Percentiles rank a stretch among this genome's conserved stretches.
phyloP scores from a whole-genome alignment of 2,888 invertebrate species.

The Congeria kusceri region DNA sequence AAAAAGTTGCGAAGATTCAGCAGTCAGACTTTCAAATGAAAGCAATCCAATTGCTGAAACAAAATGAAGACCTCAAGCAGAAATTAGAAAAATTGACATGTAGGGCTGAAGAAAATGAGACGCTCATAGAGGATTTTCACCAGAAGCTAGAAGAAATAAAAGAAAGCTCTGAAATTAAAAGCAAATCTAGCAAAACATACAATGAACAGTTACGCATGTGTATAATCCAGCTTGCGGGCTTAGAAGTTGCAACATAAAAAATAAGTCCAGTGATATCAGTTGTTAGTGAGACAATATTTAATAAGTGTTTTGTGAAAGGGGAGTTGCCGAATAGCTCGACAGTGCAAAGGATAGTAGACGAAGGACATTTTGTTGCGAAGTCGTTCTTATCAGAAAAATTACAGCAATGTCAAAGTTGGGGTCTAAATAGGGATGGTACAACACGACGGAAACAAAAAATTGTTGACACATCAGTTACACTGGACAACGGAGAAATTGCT shows the following conservation, averaged over 20 bases:
- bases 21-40: too few relatives aligned
- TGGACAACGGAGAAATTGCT: slow-evolving; percentile 40
- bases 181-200: too few relatives aligned
- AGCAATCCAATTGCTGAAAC: too few relatives aligned
- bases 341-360: slow-evolving; percentile 39
- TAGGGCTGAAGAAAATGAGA: too few relatives aligned
- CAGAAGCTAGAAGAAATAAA: too few relatives aligned
- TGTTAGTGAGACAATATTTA: slow-evolving; percentile 25
- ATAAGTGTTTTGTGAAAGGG: slow-evolving; percentile 8
- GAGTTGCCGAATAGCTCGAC: slow-evolving; percentile 27
- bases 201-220: slow-evolving; percentile 27
- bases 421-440: slow-evolving; percentile 47
- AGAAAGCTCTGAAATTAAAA: too few relatives aligned
- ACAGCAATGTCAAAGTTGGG: slow-evolving; percentile 24
- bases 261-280: slow-evolving; percentile 22
- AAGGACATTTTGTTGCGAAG: slow-evolving; percentile 48
- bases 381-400: slow-evolving; percentile 36
- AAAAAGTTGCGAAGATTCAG: too few relatives aligned
- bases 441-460: slow-evolving; percentile 49
- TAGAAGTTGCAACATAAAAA: slow-evolving; percentile 44
- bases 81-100: too few relatives aligned
- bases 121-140: too few relatives aligned
- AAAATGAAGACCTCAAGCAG: too few relatives aligned
- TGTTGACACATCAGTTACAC: slow-evolving; percentile 47
- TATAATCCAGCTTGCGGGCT: slow-evolving; percentile 35